Evolutionary conservation across 2,888 invertebrate species (phyloP), one percentile per base, ranked within the genome.

Genomic region (Agrypnus murinus): DNA sequence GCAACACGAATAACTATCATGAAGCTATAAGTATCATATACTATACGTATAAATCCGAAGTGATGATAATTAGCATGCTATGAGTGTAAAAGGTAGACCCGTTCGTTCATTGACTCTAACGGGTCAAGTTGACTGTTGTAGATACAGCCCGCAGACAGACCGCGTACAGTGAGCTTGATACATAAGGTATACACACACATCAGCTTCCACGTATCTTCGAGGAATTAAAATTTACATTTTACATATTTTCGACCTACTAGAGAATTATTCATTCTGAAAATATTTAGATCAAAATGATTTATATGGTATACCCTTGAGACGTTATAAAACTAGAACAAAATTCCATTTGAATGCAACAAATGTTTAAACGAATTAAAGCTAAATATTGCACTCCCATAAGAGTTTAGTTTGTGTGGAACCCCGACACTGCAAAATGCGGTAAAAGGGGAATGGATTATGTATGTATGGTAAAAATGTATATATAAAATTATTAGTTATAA

Each of bases 1-100:
- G 81, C 76, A 75, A 71, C 74, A 75, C 70, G 74, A 72, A 72
- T 76, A 77, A 77, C 69, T 75, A 75, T 74, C 71, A 63, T 72
- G 75, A 76, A 25, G 74, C 34, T 34, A 25, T 25, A 25, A 25
- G n/a, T n/a, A 32, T 53, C 32, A 14, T 50, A 40, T 40, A n/a
- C 12, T 53, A 17, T 65, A 58, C 43, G 65, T 62, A 48, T 40
- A 63, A 38, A 66, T n/a, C 60, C 43, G 53, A 70, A 65, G 53
- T 57, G 34, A 34, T 34, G 14, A 63, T 68, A 71, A 68, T 68
- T 71, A 71, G 43, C 65, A 68, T 68, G 71, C 71, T 45, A 46
- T 46, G 46, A 50, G 68, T 55, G 63, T 64, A 17, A 38, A n/a
- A 25, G 25, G 45, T 57, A 63, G 32, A 64, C n/a, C 34, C 45